Evolutionary conservation across 2,113 vertebrate species (phyloP).

Genomic region (Cephalopholis sonnerati): DNA sequence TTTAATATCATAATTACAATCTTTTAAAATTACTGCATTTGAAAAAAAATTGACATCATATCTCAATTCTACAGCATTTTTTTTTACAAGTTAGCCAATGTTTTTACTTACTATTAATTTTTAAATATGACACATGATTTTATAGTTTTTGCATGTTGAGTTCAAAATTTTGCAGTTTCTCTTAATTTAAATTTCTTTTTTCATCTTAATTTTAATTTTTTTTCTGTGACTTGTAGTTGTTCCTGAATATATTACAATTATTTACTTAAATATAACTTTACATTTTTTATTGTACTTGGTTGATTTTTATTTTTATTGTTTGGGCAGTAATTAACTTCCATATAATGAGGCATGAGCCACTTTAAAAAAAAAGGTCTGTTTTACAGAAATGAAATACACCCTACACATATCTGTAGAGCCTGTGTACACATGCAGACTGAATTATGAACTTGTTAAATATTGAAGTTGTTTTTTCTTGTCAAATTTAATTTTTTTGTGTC

Average conservation of each 20-base stretch:
- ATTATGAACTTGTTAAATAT: neutral
- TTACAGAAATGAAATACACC: neutral
- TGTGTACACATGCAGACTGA: neutral
- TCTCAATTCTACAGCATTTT: neutral
- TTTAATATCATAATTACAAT: neutral
- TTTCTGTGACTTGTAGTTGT: too few relatives aligned
- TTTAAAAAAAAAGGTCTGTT: neutral
- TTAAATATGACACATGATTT: too few relatives aligned
- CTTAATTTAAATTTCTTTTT: too few relatives aligned
- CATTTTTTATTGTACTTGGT: neutral
- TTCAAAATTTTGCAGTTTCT: too few relatives aligned
- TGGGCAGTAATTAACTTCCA: neutral
- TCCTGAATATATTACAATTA: too few relatives aligned
- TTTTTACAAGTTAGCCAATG: neutral
- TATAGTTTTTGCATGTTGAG: too few relatives aligned
- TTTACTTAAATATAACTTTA: too few relatives aligned
- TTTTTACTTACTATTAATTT: neutral
- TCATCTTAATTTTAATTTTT: neutral
- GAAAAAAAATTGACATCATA: neutral
- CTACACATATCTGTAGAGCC: neutral
- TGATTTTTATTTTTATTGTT: neutral
- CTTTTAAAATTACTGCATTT: neutral
- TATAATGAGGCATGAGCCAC: neutral
- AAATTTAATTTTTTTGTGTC: too few relatives aligned
- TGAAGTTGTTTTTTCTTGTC: neutral